A percentile compares a stretch with the other conserved stretches of the same genome.
phyloP scores from a whole-genome alignment of 2,113 vertebrate genomes.

The Emydocephalus ijimae region DNA sequence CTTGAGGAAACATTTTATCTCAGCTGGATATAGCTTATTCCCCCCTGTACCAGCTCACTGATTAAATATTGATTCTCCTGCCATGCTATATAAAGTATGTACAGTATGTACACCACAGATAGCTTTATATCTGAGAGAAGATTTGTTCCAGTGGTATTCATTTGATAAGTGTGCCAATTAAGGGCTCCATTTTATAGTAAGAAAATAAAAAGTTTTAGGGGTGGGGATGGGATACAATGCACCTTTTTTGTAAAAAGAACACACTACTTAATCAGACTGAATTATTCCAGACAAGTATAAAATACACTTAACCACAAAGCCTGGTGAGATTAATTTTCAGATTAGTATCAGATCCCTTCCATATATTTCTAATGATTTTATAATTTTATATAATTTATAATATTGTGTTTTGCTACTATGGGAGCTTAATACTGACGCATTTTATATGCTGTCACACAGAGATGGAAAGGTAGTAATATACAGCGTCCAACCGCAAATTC shows the following conservation, averaged over 20 bases:
- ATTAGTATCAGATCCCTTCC: background rate
- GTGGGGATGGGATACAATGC: background rate
- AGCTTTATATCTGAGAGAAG: background rate
- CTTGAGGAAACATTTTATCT: background rate
- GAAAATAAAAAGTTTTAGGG: background rate
- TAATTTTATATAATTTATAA: background rate
- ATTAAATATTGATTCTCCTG: background rate
- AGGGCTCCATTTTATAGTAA: background rate
- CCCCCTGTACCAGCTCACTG: background rate
- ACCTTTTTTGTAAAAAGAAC: background rate
- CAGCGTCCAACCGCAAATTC: background rate
- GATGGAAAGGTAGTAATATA: background rate
- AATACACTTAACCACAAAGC: background rate
- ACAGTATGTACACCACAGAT: background rate
- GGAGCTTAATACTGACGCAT: background rate
- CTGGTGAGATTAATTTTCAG: background rate
- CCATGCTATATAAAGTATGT: background rate
- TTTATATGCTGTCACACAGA: background rate
- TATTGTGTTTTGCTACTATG: background rate
- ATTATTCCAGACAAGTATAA: background rate
- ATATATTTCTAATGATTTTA: background rate
- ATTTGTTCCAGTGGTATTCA: background rate
- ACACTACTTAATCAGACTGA: background rate
- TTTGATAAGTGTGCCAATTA: background rate
- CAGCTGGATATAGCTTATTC: background rate